Base-by-base conservation (phyloP, 2,888 invertebrate genomes). In the Phorcus lineatus region DNA sequence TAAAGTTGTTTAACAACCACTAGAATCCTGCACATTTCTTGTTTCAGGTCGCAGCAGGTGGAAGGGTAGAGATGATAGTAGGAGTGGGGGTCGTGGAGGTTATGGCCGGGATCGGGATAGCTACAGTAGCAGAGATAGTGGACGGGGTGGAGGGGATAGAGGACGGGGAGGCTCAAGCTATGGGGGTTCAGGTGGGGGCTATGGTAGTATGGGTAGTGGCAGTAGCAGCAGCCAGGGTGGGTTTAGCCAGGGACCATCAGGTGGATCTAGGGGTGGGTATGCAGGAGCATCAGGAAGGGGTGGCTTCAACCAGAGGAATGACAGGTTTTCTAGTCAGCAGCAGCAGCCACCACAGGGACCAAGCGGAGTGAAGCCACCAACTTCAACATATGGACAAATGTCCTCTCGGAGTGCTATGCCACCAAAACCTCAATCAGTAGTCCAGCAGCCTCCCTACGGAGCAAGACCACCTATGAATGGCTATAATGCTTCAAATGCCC, bases 31-130 rank as follows among this genome's bases (percentile, higher is more conserved):
- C 47, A 47, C 7, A 47, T 31, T 31, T 77, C 80, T 24, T 70
- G 24, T 84, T 84, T 16, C 81, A 86, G 86, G 86, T 77, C 86
- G 86, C 70, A 86, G 84, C 79, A 81, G 82, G 54, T 82, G 80
- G 80, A 75, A 76, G 77, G 79, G 74, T 74, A 79, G 82, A 74
- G 81, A 81, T 53, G 77, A 80, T 76, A 78, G 82, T 74, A 76
- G 77, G 66, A 75, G 82, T 70, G 82, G 80, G 67, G 77, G 84
- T 70, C 80, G 81, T 40, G 79, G 80, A 22, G 28, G 54, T 17
- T 70, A 70, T 36, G 74, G 67, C 77, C 47, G 81, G 24, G 78
- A 75, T 62, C 74, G 80, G n/a, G 77, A 77, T 22, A 77, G 77
- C 24, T 77, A 47, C 47, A 36, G 75, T 28, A 54, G 80, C 17